A percentile compares a stretch with the other conserved stretches of the same genome.
Conservation (phyloP, 1,140 invertebrate genomes). For the Antheraea mylitta region DNA sequence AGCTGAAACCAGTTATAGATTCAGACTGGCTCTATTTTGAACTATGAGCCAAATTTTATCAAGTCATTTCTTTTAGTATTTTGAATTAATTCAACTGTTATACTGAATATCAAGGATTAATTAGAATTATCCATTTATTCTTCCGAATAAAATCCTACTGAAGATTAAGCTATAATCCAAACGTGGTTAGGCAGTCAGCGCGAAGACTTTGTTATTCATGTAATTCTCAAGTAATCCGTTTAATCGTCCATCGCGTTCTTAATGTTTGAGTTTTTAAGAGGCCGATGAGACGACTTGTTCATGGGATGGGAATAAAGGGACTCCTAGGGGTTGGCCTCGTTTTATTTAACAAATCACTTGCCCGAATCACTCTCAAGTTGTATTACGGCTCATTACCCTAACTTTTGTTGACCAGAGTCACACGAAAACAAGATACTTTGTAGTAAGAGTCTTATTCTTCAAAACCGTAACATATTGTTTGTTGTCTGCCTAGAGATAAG, state of each 20-base stretch:
- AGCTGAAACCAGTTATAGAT: too few species aligned
- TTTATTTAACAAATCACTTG: slow-evolving; percentile 48
- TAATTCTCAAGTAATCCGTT: slow-evolving; percentile 47
- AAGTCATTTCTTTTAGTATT: too few species aligned
- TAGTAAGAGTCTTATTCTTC: too few species aligned
- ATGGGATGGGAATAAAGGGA: slow-evolving; percentile 14
- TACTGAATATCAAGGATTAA: background rate
- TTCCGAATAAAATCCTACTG: slow-evolving; percentile 33
- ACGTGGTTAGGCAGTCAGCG: slow-evolving; percentile 31
- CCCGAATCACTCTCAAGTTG: slow-evolving; percentile 50
- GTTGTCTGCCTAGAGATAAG: too few species aligned
- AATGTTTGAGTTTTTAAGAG: slow-evolving; percentile 42
- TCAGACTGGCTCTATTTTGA: too few species aligned
- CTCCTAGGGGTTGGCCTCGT: slow-evolving; percentile 38
- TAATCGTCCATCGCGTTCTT: slow-evolving; percentile 50
- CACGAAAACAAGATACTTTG: slow-evolving; percentile 39
- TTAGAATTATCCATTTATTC: slow-evolving; percentile 20
- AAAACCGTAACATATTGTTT: too few species aligned
- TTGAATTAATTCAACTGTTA: background rate
- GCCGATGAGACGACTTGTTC: slow-evolving; percentile 17
- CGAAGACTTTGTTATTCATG: slow-evolving; percentile 38
- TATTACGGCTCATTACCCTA: slow-evolving; percentile 53
- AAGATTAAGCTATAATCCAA: slow-evolving; percentile 37
- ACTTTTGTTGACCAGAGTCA: slow-evolving; percentile 37
- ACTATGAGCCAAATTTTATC: too few species aligned